Evolutionary conservation across 2,797 vertebrate species (phyloP), one percentile per base, ranked within the genome.

Genomic region (Malurus splendens): DNA sequence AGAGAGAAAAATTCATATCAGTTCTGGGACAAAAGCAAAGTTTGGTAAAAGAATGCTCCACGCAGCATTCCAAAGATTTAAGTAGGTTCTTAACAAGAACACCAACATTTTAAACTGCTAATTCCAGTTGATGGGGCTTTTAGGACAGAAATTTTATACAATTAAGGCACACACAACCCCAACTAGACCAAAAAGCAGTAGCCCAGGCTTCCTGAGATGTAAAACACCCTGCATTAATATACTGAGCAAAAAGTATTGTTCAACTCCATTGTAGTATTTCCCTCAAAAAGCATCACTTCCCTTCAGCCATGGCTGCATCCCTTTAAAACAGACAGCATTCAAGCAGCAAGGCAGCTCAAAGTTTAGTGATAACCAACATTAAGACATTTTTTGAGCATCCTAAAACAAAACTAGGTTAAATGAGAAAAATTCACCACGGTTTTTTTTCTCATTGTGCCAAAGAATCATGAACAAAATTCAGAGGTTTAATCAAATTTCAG

Each of bases 341-440:
- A 9, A 30, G n/a, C 10, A 72, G 65, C 22, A 51, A 73, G 14
- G 66, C 55, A 86, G 51, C 18, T 50, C 30, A 12, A 9, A 38
- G 14, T 22, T 44, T 10, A 50, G 14, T 19, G 41, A 70, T 4
- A 66, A 62, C 4, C 30, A 85, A 25, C 19, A 33, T 6, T 0
- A 44, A 68, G 4, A 24, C 28, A 42, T 15, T 70, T 28, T 4
- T 41, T 5, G 14, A 70, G 3, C 10, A 67, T 5, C 38, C 71
- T 60, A 56, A 82, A 83, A 10, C 5, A 75, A 23, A 59, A 32
- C 8, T 17, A 7, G 1, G 4, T 20, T 51, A 61, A 78, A 59
- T 7, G 5, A 76, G 24, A 47, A 55, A 72, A 79, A 70, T 0
- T 1, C 23, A 18, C 3, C 1, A 33, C n/a, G n/a, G n/a, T n/a